Conservation (phyloP, 1,140 invertebrate genomes). For the Bombus consobrinus region DNA sequence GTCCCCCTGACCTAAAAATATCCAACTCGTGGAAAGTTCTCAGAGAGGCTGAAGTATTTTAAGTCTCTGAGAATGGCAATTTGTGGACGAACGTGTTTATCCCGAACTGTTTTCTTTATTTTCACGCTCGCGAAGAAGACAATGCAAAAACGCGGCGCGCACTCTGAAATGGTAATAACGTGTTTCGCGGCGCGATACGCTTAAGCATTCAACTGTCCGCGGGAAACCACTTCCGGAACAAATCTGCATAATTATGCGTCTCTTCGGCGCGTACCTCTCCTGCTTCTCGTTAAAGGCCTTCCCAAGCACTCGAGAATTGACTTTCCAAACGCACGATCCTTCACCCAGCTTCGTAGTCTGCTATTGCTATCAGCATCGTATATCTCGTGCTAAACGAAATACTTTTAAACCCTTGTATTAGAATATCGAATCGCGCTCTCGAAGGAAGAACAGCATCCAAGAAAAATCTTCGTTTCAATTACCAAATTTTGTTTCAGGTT, state of each 20-base stretch:
- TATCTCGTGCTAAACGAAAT: no score
- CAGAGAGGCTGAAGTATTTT: neutral
- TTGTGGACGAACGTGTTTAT: slow-evolving; percentile 45
- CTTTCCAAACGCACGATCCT: neutral
- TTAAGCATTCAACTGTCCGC: slow-evolving; percentile 51
- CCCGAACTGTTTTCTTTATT: slow-evolving; percentile 19
- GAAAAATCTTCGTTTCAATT: neutral
- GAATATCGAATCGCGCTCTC: neutral
- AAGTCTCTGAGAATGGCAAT: slow-evolving; percentile 37
- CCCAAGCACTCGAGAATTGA: neutral
- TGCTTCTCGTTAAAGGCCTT: slow-evolving; percentile 9
- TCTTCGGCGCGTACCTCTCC: neutral
- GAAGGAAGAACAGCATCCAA: neutral
- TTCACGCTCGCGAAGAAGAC: slow-evolving; percentile 6
- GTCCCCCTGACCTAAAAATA: neutral
- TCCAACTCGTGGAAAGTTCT: neutral
- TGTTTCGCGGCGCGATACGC: slow-evolving; percentile 22
- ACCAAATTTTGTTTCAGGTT: no score
- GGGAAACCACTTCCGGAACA: slow-evolving; percentile 38
- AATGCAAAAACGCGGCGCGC: slow-evolving; percentile 22
- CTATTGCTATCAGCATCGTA: no score
- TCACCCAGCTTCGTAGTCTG: no score
- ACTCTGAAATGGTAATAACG: slow-evolving; percentile 45
- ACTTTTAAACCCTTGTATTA: no score
- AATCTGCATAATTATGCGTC: slow-evolving; percentile 60